Evolutionary conservation across 2,113 vertebrate genomes (phyloP), one percentile per base, ranked within the genome.

Genomic region (Zosterops pallidus): DNA sequence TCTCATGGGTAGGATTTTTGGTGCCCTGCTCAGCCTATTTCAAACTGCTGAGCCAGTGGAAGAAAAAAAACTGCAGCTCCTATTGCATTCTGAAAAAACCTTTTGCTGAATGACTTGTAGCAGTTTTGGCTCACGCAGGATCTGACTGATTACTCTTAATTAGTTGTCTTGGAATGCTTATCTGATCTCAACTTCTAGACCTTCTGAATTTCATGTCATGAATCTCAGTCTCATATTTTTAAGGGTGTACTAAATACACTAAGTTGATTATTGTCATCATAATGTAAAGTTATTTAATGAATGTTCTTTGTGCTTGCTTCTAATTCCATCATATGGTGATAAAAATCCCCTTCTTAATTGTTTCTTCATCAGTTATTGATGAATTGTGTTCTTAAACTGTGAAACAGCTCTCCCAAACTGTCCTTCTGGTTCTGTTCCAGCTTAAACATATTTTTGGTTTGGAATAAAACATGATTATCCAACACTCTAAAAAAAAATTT

Each of bases 371-470:
- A 65, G 70, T 79, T 94, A 85, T 71, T 95, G 80, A 84, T 72
- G 26, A 94, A 76, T 53, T 68, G 35, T 12, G 6, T 79, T 84
- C 59, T 63, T 79, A 95, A 89, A 56, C 67, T 89, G 80, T 65
- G 63, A 91, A 92, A 60, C 41, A 69, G 52, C 50, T 93, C n/a
- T 76, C 53, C n/a, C 81, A 86, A n/a, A 24, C 68, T 85, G 72
- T 88, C 53, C 19, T 94, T 95, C 90, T 96, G 96, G 75, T 95
- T 55, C 56, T 53, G 68, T 97, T 97, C 94, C 94, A 98, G 90
- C 39, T 93, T 80, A 94, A 92, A 94, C 75, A 91, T 96, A 95
- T 95, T 97, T 96, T 96, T 82, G 47, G 35, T 96, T 94, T 86
- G 55, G 35, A 90, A 60, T 90, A 89, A 95, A 86, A 96, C 81